A percentile compares a stretch with the other conserved stretches of the same genome.
Evolutionary conservation across 2,113 vertebrate species (phyloP).

Genomic region (Pseudonaja textilis): DNA sequence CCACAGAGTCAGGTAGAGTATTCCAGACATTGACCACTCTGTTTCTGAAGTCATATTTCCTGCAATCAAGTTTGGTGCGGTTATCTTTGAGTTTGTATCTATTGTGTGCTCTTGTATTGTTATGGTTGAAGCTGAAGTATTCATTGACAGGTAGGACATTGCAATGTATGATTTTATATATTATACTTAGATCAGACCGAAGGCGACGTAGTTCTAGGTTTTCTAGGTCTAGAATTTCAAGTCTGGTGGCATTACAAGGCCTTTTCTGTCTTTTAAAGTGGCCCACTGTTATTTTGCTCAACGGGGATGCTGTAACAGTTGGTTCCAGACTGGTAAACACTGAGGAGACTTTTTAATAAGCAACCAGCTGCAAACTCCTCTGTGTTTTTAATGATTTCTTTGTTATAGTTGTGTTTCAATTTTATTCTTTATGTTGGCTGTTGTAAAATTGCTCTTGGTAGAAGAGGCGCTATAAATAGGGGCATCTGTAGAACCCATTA

Average conservation of each 20-base stretch:
- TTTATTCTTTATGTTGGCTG: not conserved
- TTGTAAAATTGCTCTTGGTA: not conserved
- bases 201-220: too few species aligned
- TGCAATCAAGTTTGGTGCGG: too few species aligned
- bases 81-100: too few species aligned
- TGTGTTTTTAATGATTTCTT: not conserved
- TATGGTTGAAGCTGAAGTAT: too few species aligned
- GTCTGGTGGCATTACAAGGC: not conserved
- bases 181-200: too few species aligned
- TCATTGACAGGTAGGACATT: too few species aligned
- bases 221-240: too few species aligned
- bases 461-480: not conserved
- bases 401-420: not conserved
- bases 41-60: too few species aligned
- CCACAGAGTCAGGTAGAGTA: too few species aligned
- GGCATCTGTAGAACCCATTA: not conserved
- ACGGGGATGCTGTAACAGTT: not conserved
- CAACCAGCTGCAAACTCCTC: not conserved
- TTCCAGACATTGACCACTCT: too few species aligned
- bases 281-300: not conserved
- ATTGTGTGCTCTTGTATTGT: too few species aligned
- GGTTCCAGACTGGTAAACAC: not conserved
- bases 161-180: too few species aligned
- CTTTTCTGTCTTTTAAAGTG: not conserved
- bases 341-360: not conserved